Percentiles rank a stretch among this genome's conserved stretches.
Conservation (phyloP, 1,140 invertebrate species). For the Phymorhynchus buccinoides region DNA sequence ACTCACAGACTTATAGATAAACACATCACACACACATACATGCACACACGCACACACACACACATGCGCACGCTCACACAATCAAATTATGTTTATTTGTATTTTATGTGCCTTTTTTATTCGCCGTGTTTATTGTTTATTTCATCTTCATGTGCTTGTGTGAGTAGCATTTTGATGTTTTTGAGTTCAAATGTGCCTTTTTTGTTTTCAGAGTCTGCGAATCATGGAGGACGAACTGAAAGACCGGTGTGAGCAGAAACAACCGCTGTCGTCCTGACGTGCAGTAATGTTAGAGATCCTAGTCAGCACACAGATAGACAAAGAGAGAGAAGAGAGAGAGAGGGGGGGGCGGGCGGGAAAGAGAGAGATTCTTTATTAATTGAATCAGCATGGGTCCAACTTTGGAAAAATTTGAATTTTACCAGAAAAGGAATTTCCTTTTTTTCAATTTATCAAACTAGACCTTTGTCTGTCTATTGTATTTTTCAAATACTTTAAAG, state of each 20-base stretch:
- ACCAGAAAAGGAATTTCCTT: too few relatives aligned
- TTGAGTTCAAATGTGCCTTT: not conserved
- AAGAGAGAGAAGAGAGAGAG: too few relatives aligned
- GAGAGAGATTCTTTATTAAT: too few relatives aligned
- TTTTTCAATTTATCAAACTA: too few relatives aligned
- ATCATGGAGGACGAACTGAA: slow-evolving; percentile 19
- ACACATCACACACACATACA: slow-evolving; percentile 2
- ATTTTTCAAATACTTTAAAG: too few relatives aligned
- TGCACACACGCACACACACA: not conserved
- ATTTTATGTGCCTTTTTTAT: not conserved
- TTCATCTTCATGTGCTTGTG: not conserved
- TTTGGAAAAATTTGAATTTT: too few relatives aligned
- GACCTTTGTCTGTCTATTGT: too few relatives aligned
- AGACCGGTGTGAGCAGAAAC: not conserved
- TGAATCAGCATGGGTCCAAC: too few relatives aligned
- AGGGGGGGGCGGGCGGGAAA: too few relatives aligned
- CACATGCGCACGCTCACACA: slow-evolving; percentile 13
- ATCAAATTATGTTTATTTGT: not conserved
- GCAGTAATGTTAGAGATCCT: too few relatives aligned
- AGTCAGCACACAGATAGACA: too few relatives aligned
- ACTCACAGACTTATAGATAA: not conserved
- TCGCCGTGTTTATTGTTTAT: too few relatives aligned
- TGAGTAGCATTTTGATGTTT: not conserved
- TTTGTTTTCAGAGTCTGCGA: not conserved
- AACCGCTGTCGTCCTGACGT: not conserved